Evolutionary conservation across 2,113 vertebrate species (phyloP).

Genomic region (Periophthalmus modestus): DNA sequence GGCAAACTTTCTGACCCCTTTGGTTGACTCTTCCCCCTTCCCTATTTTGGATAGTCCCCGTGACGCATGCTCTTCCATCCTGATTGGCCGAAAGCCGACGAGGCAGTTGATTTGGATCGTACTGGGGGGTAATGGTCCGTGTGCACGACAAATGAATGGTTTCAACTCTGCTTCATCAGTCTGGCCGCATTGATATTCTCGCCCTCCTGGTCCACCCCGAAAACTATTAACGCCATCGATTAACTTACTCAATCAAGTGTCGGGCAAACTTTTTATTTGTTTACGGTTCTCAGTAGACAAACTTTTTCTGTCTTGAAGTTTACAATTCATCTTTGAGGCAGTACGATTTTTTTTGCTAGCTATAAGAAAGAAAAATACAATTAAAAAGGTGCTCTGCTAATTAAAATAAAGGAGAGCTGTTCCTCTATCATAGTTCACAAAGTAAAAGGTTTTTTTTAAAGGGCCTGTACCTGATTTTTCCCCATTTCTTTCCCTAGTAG

Average conservation of each 20-base stretch:
- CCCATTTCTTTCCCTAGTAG: no score
- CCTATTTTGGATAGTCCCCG: conserved; percentile 7
- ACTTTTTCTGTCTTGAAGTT: background rate
- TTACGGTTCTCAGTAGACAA: background rate
- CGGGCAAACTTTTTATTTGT: background rate
- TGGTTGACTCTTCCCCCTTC: background rate
- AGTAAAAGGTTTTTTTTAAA: no score
- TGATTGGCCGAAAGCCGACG: conserved; percentile 36
- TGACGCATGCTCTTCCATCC: conserved; percentile 3
- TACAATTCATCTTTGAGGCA: no score
- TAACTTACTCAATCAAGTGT: background rate
- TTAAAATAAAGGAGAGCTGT: no score
- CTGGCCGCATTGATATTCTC: background rate
- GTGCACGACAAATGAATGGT: background rate
- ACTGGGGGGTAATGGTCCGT: conserved; percentile 16
- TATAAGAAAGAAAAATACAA: no score
- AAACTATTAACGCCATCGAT: background rate
- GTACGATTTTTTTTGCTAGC: no score
- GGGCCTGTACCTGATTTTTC: no score
- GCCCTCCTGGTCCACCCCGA: background rate
- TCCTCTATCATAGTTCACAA: no score
- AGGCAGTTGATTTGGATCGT: conserved; percentile 39
- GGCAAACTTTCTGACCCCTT: conserved; percentile 18
- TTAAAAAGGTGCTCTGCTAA: no score
- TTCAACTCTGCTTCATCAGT: background rate